Evolutionary conservation across 2,888 invertebrate species (phyloP).

Genomic region (Aethes cnicana): DNA sequence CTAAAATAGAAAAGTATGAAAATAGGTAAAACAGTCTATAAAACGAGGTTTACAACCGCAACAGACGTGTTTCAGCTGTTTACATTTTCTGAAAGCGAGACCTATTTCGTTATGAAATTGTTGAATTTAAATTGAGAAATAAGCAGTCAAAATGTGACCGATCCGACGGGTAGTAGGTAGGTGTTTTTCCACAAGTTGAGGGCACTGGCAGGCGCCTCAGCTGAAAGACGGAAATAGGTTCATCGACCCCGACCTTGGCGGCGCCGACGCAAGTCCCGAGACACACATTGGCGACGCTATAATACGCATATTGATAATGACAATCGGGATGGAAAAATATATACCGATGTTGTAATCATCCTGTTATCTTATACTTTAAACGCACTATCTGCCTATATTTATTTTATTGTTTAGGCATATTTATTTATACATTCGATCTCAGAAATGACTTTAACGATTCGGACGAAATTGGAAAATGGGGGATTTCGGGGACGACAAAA

Average conservation of each 20-base stretch:
- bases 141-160: constrained; percentile 6
- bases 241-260: constrained; percentile 76
- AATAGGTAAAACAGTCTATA: too few relatives aligned
- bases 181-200: constrained; percentile 31
- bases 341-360: not conserved
- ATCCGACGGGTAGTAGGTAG: constrained; percentile 19
- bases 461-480: too few relatives aligned
- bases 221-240: constrained; percentile 72
- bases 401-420: too few relatives aligned
- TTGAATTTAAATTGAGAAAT: constrained; percentile 6
- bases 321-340: constrained; percentile 10
- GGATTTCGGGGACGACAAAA: too few relatives aligned
- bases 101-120: too few relatives aligned
- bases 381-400: too few relatives aligned
- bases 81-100: constrained; percentile 13
- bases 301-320: constrained; percentile 5
- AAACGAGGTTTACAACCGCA: too few relatives aligned
- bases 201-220: constrained; percentile 27
- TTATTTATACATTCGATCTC: too few relatives aligned
- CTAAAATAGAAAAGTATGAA: too few relatives aligned
- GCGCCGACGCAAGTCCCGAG: constrained; percentile 46
- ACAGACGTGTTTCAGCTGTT: constrained; percentile 7
- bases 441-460: too few relatives aligned
- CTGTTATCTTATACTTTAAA: too few relatives aligned
- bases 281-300: constrained; percentile 52